Evolutionary conservation across 2,797 vertebrate species (phyloP).

Genomic region (Oreortyx pictus): DNA sequence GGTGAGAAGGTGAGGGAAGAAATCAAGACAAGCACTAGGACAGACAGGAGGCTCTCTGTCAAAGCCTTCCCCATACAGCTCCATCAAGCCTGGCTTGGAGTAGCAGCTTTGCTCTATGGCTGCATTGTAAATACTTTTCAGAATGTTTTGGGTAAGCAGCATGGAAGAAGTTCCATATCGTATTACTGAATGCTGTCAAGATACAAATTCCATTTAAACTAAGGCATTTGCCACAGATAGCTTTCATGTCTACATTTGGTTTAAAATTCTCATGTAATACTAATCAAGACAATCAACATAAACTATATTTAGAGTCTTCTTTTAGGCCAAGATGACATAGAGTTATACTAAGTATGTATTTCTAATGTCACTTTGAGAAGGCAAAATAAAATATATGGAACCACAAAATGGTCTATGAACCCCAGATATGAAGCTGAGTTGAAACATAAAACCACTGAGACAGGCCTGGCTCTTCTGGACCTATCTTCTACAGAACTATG

Average conservation of each 20-base stretch:
- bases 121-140: neutral
- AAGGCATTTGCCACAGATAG: neutral
- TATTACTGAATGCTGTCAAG: rapidly evolving
- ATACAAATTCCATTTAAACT: neutral
- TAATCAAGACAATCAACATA: neutral
- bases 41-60: neutral
- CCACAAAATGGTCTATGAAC: neutral
- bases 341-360: neutral
- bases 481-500: neutral
- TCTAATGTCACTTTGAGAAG: neutral
- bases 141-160: neutral
- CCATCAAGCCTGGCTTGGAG: neutral
- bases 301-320: neutral
- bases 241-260: neutral
- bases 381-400: neutral
- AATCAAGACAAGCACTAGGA: neutral
- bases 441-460: neutral
- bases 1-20: neutral
- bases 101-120: neutral
- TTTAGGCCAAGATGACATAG: neutral
- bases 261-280: neutral
- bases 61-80: neutral
- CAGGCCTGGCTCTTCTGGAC: neutral
- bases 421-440: neutral
- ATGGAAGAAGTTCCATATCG: neutral